These are phyloP conservation scores for Myripristis jacobus DNA, from an alignment of 2,797 vertebrate species.

Conservation along the genomic window DNA sequence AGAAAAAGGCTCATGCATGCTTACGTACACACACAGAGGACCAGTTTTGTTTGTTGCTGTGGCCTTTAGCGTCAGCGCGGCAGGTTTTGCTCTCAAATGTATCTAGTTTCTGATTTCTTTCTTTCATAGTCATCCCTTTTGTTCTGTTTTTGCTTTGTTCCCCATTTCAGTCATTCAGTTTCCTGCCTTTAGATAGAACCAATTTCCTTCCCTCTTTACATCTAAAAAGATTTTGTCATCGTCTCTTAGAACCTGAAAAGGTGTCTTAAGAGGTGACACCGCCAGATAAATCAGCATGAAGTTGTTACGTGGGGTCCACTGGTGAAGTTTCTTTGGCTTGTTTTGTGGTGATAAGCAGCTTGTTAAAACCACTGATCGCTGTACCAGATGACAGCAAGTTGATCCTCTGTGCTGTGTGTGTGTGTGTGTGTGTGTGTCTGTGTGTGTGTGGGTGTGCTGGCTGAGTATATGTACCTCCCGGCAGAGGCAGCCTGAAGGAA, in stretches of 20 bases:
- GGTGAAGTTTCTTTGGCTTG: slow-evolving; percentile 10
- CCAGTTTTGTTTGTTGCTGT: slow-evolving; percentile 63
- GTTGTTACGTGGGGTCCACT: slow-evolving; percentile 3
- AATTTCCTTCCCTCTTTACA: slow-evolving; percentile 11
- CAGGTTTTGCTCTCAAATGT: slow-evolving; percentile 58
- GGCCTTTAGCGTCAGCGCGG: slow-evolving; percentile 59
- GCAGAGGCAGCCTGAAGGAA: slow-evolving; percentile 45
- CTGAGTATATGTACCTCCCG: slow-evolving; percentile 58
- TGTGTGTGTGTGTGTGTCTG: slow-evolving; percentile 10
- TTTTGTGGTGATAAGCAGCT: slow-evolving; percentile 32
- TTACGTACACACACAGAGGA: slow-evolving; percentile 27
- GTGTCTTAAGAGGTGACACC: background rate
- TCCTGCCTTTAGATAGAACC: background rate
- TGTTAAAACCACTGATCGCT: slow-evolving; percentile 31
- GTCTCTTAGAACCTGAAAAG: background rate
- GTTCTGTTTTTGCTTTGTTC: slow-evolving; percentile 14
- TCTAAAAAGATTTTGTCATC: background rate
- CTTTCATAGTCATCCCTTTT: slow-evolving; percentile 22
- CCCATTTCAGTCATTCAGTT: slow-evolving; percentile 10
- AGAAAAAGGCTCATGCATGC: slow-evolving; percentile 37
- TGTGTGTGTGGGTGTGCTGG: slow-evolving; percentile 8
- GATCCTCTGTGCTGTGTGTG: slow-evolving; percentile 2
- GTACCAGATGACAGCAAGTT: slow-evolving; percentile 22
- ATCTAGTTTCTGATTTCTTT: slow-evolving; percentile 29
- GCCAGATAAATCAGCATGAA: slow-evolving; percentile 18